phyloP scores from a whole-genome alignment of 1,140 invertebrate genomes.

The Drosophila navojoa region DNA sequence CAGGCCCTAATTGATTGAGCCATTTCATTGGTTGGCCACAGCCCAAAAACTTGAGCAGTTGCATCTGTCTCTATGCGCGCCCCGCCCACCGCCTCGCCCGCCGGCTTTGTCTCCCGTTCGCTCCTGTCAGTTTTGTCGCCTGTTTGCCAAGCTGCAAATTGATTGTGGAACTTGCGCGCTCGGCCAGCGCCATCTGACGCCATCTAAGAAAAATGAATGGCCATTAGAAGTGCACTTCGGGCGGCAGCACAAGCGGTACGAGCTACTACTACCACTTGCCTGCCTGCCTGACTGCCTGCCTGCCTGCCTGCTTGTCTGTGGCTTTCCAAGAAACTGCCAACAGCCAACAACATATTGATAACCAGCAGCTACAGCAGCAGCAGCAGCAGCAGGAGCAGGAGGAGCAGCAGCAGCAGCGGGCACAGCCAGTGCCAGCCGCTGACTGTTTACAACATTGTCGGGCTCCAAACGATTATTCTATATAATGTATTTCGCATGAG shows the following conservation, averaged over 20 bases:
- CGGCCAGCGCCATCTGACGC: conserved; percentile 43
- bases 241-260: not conserved
- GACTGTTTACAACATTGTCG: no score
- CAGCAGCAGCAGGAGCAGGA: not conserved
- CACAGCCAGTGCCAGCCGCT: no score
- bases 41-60: conserved; percentile 39
- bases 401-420: not conserved
- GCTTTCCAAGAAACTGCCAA: conserved; percentile 27
- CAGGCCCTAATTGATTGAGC: conserved; percentile 77
- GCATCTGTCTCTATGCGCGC: not conserved
- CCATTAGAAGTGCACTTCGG: conserved; percentile 49
- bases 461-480: no score
- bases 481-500: no score
- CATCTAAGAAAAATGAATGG: conserved; percentile 65
- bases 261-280: not conserved
- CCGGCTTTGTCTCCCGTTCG: not conserved
- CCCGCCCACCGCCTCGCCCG: not conserved
- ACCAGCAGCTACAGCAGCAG: not conserved
- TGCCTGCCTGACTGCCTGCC: no score
- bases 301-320: conserved; percentile 8
- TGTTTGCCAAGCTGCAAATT: conserved; percentile 52
- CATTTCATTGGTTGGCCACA: conserved; percentile 57
- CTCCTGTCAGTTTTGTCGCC: conserved; percentile 44
- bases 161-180: conserved; percentile 52
- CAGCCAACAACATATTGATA: conserved; percentile 26